Conservation (phyloP, 2,797 vertebrate species). For the Enteromius paludinosus region DNA sequence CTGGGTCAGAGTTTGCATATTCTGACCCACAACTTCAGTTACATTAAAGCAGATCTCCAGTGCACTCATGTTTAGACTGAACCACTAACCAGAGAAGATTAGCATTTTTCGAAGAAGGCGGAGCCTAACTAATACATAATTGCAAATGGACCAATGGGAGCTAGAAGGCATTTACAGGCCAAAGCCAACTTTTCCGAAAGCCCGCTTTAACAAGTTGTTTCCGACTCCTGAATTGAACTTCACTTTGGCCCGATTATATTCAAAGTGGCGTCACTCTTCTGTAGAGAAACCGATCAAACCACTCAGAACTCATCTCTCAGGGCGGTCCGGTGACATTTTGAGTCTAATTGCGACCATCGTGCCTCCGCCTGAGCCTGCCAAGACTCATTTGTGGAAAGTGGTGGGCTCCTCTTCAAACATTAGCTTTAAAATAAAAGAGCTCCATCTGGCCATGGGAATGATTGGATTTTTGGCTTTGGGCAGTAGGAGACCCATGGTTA, state of each 20-base stretch:
- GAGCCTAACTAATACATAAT: neutral
- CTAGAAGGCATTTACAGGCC: neutral
- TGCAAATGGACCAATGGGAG: neutral
- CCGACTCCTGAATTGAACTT: neutral
- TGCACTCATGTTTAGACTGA: neutral
- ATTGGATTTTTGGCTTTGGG: constrained; percentile 23
- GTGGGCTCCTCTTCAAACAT: constrained; percentile 27
- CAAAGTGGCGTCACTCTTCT: neutral
- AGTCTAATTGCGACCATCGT: constrained; percentile 49
- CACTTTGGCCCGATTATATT: neutral
- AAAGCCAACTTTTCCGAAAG: neutral
- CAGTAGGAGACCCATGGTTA: constrained; percentile 3
- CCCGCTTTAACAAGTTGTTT: neutral
- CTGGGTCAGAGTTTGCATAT: neutral
- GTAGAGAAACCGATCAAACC: neutral
- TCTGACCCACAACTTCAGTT: neutral
- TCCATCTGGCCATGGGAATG: constrained; percentile 37
- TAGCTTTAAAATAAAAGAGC: constrained; percentile 11
- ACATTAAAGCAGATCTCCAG: neutral
- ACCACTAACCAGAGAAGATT: neutral
- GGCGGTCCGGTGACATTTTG: constrained; percentile 45
- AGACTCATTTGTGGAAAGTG: constrained; percentile 38
- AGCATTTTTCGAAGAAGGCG: neutral
- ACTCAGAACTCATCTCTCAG: constrained; percentile 31
- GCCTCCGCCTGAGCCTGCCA: constrained; percentile 40